Evolutionary conservation across 2,888 invertebrate genomes (phyloP), one percentile per base, ranked within the genome.

Genomic region (Philaethria dido): DNA sequence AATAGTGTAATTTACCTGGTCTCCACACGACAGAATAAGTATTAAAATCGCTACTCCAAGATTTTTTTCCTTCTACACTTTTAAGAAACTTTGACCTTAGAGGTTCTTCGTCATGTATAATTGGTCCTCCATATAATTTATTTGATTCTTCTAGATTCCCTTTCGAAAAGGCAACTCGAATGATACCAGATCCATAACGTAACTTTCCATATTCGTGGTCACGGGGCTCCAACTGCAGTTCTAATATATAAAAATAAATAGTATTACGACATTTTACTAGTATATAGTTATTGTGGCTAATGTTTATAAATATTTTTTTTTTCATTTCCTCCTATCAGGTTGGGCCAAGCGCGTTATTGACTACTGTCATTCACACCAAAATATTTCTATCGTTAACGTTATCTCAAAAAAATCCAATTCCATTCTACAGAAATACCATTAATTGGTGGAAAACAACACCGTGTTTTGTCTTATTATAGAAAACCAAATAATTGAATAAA

Each of bases 11-110:
- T 75, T 71, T 77, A 93, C 94, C 89, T 73, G 92, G 93, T 52
- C 85, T 94, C 97, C 97, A 97, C 72, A 94, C 93, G 60, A 96
- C 62, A 1, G 93, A 93, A 78, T 95, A 97, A 5, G 92, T 93
- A 78, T 97, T 97, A 81, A 94, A 97, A 25, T 94, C 93, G 44
- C 93, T 88, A 62, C 93, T 93, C 94, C 94, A 94, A 59, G 18
- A 11, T 11, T 1, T 14, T 50, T 85, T 87, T 6, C 87, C 83
- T 8, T 87, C 88, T 1, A 85, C 82, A 67, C 86, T 88, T 71
- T 85, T 87, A 75, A 92, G 64, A 65, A 87, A 75, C 16, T 72
- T 66, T 0, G 83, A 78, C n/a, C 93, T 87, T 75, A 88, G 93
- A 11, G 94, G 93, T 0, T 86, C 88, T 0, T 83, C 73, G 60